phyloP scores from a whole-genome alignment of 2,888 invertebrate species.

The Chaetoderma sp. region DNA sequence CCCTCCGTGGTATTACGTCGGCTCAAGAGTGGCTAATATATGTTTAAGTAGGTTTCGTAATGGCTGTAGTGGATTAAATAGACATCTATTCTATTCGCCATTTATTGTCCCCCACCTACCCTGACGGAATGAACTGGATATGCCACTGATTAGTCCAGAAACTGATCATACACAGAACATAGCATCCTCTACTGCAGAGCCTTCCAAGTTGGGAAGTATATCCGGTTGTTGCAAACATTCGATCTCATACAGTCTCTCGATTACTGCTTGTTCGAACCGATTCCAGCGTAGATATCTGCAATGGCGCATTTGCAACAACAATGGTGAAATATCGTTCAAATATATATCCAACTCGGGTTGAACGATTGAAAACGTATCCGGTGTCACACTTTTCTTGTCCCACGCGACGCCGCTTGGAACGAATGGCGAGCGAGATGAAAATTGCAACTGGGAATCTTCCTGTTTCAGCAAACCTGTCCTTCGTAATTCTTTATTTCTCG shows the following conservation, averaged over 20 bases:
- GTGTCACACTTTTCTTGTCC: not conserved
- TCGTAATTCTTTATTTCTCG: not conserved
- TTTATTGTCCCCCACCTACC: too few relatives aligned
- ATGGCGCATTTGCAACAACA: slow-evolving; percentile 14
- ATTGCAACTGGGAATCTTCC: too few relatives aligned
- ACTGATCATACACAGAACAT: too few relatives aligned
- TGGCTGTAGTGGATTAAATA: too few relatives aligned
- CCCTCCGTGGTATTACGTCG: too few relatives aligned
- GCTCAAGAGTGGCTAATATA: too few relatives aligned
- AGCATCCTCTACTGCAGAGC: too few relatives aligned
- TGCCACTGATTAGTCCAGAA: too few relatives aligned
- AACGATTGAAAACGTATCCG: not conserved
- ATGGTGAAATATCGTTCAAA: not conserved
- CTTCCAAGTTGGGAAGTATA: too few relatives aligned
- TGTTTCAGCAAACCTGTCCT: not conserved
- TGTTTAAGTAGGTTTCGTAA: too few relatives aligned
- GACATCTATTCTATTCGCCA: too few relatives aligned
- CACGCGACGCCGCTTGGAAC: slow-evolving; percentile 3
- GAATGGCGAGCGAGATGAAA: not conserved
- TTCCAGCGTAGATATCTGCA: slow-evolving; percentile 17
- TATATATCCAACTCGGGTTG: slow-evolving; percentile 10
- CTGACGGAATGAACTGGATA: too few relatives aligned
- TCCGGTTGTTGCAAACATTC: not conserved
- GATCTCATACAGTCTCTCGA: slow-evolving; percentile 11
- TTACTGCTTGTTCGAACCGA: slow-evolving; percentile 7